phyloP scores from a whole-genome alignment of 2,888 invertebrate species.

The Luperina nickerlii region DNA sequence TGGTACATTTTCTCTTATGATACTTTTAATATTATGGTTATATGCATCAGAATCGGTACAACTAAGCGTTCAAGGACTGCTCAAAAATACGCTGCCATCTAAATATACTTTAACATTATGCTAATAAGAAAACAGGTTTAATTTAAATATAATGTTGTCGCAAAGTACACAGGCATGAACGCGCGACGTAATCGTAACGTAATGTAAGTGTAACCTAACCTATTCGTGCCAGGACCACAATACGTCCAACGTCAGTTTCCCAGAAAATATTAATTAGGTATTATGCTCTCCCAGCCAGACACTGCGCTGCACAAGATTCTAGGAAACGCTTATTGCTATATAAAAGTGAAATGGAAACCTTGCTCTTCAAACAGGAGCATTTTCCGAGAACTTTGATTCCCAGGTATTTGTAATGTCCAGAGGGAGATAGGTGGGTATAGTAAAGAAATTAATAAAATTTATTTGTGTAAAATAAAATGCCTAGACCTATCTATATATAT shows the following conservation, averaged over 20 bases:
- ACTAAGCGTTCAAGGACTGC: not conserved
- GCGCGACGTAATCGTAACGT: too few species aligned
- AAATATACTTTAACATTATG: not conserved
- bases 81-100: not conserved
- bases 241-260: not conserved
- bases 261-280: not conserved
- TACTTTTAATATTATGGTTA: not conserved
- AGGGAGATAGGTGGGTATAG: too few species aligned
- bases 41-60: not conserved
- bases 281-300: not conserved
- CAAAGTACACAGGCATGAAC: not conserved
- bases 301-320: not conserved
- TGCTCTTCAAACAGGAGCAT: conserved; percentile 1
- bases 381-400: not conserved
- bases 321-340: not conserved
- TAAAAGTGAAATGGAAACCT: conserved; percentile 21
- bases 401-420: not conserved
- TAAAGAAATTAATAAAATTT: too few species aligned
- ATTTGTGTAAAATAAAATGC: not conserved
- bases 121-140: not conserved
- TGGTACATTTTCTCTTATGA: not conserved
- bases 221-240: not conserved
- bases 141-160: not conserved
- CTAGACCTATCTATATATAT: not conserved
- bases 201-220: not conserved